A percentile compares a stretch with the other conserved stretches of the same genome.
Evolutionary conservation across 2,113 vertebrate species (phyloP).

Genomic region (Coracopsis vasa): DNA sequence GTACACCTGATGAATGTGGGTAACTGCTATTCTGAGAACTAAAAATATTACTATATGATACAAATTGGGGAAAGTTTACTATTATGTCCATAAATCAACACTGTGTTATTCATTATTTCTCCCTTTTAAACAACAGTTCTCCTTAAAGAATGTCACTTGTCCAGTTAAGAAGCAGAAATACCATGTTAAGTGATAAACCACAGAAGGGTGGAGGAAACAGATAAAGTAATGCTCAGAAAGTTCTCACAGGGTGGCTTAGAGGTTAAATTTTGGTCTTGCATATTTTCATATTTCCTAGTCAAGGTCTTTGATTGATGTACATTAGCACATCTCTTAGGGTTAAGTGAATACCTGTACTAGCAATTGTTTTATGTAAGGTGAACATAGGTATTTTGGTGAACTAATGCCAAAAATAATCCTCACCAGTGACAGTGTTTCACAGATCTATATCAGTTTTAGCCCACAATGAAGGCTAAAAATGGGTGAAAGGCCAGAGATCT

Average conservation of each 20-base stretch:
- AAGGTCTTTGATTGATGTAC: neutral
- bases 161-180: neutral
- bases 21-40: neutral
- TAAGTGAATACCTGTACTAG: neutral
- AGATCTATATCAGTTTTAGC: neutral
- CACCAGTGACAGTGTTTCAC: neutral
- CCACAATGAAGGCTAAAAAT: neutral
- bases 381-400: neutral
- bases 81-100: neutral
- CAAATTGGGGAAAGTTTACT: neutral
- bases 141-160: neutral
- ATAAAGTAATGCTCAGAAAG: neutral
- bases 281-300: neutral
- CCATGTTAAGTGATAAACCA: neutral
- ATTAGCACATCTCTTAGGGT: neutral
- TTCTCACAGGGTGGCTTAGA: neutral
- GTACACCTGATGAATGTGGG: no score
- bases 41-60: neutral
- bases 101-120: neutral
- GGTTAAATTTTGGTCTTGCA: neutral
- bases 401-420: neutral
- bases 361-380: neutral
- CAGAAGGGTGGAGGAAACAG: neutral
- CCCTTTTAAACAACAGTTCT: neutral
- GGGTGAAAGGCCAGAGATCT: neutral